Conservation (phyloP, 1,140 invertebrate species). For the Heliconius congener region DNA sequence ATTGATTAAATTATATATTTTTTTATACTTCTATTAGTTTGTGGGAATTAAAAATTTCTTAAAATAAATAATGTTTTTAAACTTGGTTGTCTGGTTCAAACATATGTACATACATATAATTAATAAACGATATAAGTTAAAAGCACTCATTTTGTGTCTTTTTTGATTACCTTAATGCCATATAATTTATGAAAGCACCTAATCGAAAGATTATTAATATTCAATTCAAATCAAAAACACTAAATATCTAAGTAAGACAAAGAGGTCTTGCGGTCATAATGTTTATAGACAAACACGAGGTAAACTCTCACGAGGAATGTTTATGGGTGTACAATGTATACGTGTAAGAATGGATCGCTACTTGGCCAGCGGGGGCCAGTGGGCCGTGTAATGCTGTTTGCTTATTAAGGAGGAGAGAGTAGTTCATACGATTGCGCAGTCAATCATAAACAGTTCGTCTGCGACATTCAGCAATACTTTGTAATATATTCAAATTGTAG, state of each 20-base stretch:
- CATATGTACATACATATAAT: too few relatives aligned
- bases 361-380: constrained; percentile 9
- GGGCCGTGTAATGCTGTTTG: constrained; percentile 36
- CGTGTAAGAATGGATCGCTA: constrained; percentile 23
- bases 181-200: too few relatives aligned
- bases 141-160: too few relatives aligned
- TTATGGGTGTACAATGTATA: not conserved
- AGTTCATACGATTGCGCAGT: constrained; percentile 36
- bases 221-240: not conserved
- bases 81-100: too few relatives aligned
- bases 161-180: too few relatives aligned
- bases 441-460: constrained; percentile 44
- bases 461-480: constrained; percentile 15
- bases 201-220: not conserved
- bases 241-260: not conserved
- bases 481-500: constrained; percentile 9
- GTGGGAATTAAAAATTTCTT: too few relatives aligned
- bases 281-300: not conserved
- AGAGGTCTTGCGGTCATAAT: not conserved
- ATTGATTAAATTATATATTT: not conserved
- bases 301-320: constrained; percentile 4
- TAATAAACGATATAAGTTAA: too few relatives aligned
- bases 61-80: too few relatives aligned
- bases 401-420: constrained; percentile 64
- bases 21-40: too few relatives aligned